Evolutionary conservation across 2,888 invertebrate genomes (phyloP).

Genomic region (Malacosoma neustria): DNA sequence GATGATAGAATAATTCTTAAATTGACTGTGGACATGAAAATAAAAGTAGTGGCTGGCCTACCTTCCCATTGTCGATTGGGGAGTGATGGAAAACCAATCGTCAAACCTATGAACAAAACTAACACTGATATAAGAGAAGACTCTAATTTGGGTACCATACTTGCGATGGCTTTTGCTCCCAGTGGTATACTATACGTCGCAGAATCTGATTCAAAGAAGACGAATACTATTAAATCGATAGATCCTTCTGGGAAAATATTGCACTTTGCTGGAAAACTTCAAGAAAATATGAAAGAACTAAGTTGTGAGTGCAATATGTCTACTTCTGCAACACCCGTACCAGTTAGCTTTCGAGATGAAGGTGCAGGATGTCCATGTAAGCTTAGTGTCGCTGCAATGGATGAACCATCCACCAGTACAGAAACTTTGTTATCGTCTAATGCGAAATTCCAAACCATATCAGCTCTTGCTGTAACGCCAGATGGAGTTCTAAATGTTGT

Average conservation of each 20-base stretch:
- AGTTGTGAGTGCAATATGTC: conserved; percentile 77
- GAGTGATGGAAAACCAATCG: conserved; percentile 57
- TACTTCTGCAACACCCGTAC: conserved; percentile 68
- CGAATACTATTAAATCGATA: conserved; percentile 88
- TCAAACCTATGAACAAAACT: conserved; percentile 50
- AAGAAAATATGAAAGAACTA: conserved; percentile 73
- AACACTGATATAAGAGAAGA: conserved; percentile 76
- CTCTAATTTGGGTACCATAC: conserved; percentile 86
- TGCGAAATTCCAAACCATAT: conserved; percentile 91
- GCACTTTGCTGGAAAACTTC: conserved; percentile 93
- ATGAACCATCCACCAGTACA: conserved; percentile 83
- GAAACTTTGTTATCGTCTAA: conserved; percentile 92
- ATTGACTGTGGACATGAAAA: conserved; percentile 92
- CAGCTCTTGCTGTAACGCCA: conserved; percentile 93
- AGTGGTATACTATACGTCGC: conserved; percentile 94
- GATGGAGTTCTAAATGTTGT: conserved; percentile 97
- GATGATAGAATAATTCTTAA: conserved; percentile 95
- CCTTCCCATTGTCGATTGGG: conserved; percentile 90
- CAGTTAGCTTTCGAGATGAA: conserved; percentile 48
- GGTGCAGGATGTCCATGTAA: conserved; percentile 63
- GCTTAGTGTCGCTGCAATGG: conserved; percentile 71
- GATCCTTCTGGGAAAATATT: conserved; percentile 93
- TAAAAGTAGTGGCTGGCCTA: conserved; percentile 95
- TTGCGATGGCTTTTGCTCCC: conserved; percentile 92
- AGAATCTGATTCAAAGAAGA: conserved; percentile 91